phyloP scores from a whole-genome alignment of 2,797 vertebrate genomes.

The Diceros bicornis region DNA sequence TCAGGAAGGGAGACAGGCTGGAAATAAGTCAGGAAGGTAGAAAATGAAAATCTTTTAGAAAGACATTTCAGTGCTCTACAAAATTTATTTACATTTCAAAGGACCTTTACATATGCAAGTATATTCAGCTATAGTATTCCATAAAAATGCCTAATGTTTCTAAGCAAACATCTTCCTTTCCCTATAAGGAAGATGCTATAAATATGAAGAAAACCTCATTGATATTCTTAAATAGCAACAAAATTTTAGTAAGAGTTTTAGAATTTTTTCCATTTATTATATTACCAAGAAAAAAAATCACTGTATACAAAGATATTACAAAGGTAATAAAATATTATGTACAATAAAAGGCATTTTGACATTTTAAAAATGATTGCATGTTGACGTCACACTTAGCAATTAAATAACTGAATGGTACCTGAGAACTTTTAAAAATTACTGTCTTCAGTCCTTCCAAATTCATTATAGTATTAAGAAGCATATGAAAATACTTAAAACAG shows the following conservation, averaged over 20 bases:
- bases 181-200: conserved; percentile 16
- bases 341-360: conserved; percentile 69
- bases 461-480: neutral
- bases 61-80: conserved; percentile 43
- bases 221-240: conserved; percentile 57
- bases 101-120: conserved; percentile 55
- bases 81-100: conserved; percentile 65
- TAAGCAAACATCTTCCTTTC: conserved; percentile 54
- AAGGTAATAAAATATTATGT: conserved; percentile 76
- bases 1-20: conserved; percentile 6
- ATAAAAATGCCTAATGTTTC: conserved; percentile 51
- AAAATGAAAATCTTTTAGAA: conserved; percentile 58
- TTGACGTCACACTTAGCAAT: conserved; percentile 48
- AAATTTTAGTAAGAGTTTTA: conserved; percentile 61
- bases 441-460: conserved; percentile 50
- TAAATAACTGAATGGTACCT: conserved; percentile 72
- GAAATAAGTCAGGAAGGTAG: neutral
- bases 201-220: conserved; percentile 21
- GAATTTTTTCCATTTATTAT: conserved; percentile 78
- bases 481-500: conserved; percentile 23
- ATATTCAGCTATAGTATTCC: conserved; percentile 46
- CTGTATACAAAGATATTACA: conserved; percentile 79
- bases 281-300: conserved; percentile 72
- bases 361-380: conserved; percentile 60
- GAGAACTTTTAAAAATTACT: conserved; percentile 76